Evolutionary conservation across 2,797 vertebrate genomes (phyloP), one percentile per base, ranked within the genome.

Genomic region (Gastrophryne carolinensis): DNA sequence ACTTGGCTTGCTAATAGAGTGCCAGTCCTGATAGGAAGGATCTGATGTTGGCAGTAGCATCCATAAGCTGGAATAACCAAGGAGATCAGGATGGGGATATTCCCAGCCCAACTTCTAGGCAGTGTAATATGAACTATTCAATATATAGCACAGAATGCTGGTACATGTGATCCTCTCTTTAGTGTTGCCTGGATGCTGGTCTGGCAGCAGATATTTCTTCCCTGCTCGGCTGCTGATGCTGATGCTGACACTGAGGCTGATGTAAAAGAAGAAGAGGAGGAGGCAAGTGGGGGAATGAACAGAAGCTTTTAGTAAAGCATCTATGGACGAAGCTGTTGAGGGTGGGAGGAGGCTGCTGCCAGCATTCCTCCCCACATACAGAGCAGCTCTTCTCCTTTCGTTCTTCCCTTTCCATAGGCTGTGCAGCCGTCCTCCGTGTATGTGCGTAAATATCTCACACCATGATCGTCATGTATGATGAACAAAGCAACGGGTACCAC

Each of bases 301-400:
- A 86, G 83, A 79, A 21, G 78, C 75, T 37, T 78, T 72, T 78
- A 78, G 63, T 60, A 66, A 39, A 17, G 68, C 67, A 72, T 58
- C 75, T 82, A 84, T 84, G 87, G 82, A 85, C 83, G 56, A 87
- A 86, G 88, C 87, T 86, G 88, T 86, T 81, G 79, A 44, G 53
- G 61, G 62, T 32, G 67, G 50, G 61, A 44, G 23, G 41, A 72
- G 53, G 52, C 75, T 29, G 67, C 61, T 71, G 60, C 24, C 37
- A 37, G 29, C 35, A 65, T 66, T 50, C 32, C 60, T 64, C 68
- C 29, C 41, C 21, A 70, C 35, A 63, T 60, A 58, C 29, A 32
- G 39, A 66, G 30, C 50, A 56, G 62, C 24, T 32, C 71, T 37
- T 12, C 27, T 50, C 21, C 50, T 53, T 23, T 37, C 37, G 1